phyloP scores from a whole-genome alignment of 2,113 vertebrate species.

The Dasyornis broadbenti region DNA sequence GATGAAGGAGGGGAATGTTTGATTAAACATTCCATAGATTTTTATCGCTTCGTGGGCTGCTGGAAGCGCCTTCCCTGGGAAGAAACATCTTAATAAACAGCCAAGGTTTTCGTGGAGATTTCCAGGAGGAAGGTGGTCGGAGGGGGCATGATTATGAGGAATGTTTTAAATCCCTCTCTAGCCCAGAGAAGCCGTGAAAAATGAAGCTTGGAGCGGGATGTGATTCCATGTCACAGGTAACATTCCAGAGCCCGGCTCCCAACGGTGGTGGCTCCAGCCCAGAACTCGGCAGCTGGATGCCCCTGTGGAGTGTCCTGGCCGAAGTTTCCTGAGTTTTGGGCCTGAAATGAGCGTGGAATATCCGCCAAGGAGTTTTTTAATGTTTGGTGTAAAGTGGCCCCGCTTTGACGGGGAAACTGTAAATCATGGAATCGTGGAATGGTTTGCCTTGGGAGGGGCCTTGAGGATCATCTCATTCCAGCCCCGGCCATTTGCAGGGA shows the following conservation, averaged over 20 bases:
- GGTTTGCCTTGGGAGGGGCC: neutral
- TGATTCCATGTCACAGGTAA: neutral
- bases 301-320: neutral
- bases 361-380: neutral
- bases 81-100: neutral
- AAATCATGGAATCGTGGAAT: neutral
- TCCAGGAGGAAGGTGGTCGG: neutral
- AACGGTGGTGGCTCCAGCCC: neutral
- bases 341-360: neutral
- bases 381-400: neutral
- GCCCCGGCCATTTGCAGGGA: neutral
- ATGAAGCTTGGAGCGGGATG: neutral
- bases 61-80: neutral
- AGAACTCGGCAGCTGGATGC: neutral
- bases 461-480: neutral
- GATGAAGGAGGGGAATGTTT: conserved; percentile 31
- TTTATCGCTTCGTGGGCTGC: neutral
- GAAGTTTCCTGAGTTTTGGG: neutral
- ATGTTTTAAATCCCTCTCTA: neutral
- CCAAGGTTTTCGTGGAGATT: neutral
- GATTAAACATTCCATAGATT: conserved; percentile 49
- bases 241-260: neutral
- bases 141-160: neutral
- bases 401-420: neutral
- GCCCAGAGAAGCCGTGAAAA: neutral